Percentiles rank a stretch among this genome's conserved stretches.
These are phyloP conservation scores for Proales similis DNA, from an alignment of 1,140 invertebrate species.

Conservation along the genomic window DNA sequence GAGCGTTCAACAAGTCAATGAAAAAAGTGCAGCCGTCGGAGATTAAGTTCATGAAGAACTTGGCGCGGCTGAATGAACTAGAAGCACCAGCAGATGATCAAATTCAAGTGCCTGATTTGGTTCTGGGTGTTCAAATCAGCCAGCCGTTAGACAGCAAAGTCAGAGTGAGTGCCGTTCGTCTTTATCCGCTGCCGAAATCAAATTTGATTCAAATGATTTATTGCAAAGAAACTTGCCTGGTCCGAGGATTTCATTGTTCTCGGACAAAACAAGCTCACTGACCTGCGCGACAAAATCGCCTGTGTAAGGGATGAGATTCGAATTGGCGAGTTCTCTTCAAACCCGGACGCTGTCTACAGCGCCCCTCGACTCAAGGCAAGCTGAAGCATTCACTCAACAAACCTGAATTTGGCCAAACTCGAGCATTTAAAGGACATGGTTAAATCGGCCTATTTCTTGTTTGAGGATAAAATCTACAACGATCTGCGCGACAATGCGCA, in stretches of 20 bases:
- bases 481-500: conserved; percentile 6
- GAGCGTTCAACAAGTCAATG: background rate
- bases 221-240: conserved; percentile 24
- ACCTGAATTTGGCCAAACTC: too few species aligned
- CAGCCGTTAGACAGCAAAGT: conserved; percentile 27
- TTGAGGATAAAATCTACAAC: conserved; percentile 26
- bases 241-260: conserved; percentile 27
- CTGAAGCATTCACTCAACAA: background rate
- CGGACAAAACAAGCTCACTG: conserved; percentile 25
- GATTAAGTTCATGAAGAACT: conserved; percentile 29
- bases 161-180: background rate
- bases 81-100: conserved; percentile 3
- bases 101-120: conserved; percentile 9
- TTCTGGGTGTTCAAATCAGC: conserved; percentile 30
- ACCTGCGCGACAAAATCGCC: conserved; percentile 29
- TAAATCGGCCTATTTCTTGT: conserved; percentile 34
- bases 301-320: conserved; percentile 12
- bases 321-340: conserved; percentile 23
- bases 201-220: background rate
- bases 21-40: conserved; percentile 25
- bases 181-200: background rate
- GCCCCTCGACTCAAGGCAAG: conserved; percentile 24
- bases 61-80: conserved; percentile 4
- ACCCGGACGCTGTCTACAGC: background rate
- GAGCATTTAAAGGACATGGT: background rate